Conservation (phyloP, 2,888 invertebrate species). For the Apamea crenata region DNA sequence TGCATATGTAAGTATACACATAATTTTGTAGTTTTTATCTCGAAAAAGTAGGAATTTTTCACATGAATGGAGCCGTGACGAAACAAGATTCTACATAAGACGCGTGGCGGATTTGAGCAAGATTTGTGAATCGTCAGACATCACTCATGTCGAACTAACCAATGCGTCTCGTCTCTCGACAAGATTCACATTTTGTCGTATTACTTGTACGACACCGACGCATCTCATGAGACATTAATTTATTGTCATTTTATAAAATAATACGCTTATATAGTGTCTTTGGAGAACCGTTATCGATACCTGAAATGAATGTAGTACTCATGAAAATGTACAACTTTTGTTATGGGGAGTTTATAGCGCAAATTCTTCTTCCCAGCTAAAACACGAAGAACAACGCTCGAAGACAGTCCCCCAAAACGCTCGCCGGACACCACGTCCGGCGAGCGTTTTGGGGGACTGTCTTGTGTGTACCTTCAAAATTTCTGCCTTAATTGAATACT, state of each 20-base stretch:
- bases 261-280: background rate
- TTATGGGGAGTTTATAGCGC: background rate
- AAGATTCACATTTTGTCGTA: constrained; percentile 10
- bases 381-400: background rate
- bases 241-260: background rate
- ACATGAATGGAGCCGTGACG: background rate
- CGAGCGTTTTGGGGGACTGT: background rate
- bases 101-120: background rate
- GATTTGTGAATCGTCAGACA: constrained; percentile 27
- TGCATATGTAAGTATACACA: background rate
- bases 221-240: background rate
- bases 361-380: background rate
- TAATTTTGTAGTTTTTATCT: background rate
- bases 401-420: no score
- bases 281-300: background rate
- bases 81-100: background rate
- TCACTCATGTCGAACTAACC: constrained; percentile 29
- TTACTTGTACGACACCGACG: background rate
- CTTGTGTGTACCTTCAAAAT: background rate
- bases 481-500: background rate
- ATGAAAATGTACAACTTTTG: no score
- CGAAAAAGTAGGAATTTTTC: background rate
- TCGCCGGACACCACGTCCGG: no score
- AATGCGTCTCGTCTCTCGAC: background rate
- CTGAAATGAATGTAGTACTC: no score